Conservation (phyloP, 2,113 vertebrate genomes). For the Vidua macroura region DNA sequence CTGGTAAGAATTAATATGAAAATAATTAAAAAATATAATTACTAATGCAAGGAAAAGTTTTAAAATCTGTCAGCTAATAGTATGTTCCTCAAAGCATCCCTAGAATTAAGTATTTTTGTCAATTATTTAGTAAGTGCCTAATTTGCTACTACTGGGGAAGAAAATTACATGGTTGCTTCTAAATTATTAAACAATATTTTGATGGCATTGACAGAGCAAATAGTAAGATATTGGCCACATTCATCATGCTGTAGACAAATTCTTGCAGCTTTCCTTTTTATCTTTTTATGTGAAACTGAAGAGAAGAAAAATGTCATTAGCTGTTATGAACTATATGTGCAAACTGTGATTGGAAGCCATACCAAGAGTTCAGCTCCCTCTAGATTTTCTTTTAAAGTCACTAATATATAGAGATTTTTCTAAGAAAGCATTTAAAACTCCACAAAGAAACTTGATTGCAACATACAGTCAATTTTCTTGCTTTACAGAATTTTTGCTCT, state of each 20-base stretch:
- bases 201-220: constrained; percentile 70
- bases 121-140: constrained; percentile 79
- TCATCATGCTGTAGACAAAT: constrained; percentile 52
- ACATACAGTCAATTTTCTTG: neutral
- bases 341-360: constrained; percentile 48
- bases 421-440: constrained; percentile 48
- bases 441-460: constrained; percentile 33
- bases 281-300: constrained; percentile 71
- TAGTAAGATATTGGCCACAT: constrained; percentile 67
- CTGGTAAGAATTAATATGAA: neutral
- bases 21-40: constrained; percentile 14
- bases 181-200: constrained; percentile 81
- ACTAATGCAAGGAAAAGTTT: constrained; percentile 50
- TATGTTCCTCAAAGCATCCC: constrained; percentile 49
- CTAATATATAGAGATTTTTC: constrained; percentile 31
- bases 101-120: constrained; percentile 75
- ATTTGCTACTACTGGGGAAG: constrained; percentile 71
- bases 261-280: constrained; percentile 27
- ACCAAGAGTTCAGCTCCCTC: constrained; percentile 42
- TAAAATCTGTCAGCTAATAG: constrained; percentile 53
- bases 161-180: constrained; percentile 73
- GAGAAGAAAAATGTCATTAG: constrained; percentile 73
- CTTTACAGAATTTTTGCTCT: neutral
- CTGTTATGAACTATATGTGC: constrained; percentile 58
- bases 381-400: constrained; percentile 36